Conservation (phyloP, 2,888 invertebrate genomes). For the Aspidiotus destructor region DNA sequence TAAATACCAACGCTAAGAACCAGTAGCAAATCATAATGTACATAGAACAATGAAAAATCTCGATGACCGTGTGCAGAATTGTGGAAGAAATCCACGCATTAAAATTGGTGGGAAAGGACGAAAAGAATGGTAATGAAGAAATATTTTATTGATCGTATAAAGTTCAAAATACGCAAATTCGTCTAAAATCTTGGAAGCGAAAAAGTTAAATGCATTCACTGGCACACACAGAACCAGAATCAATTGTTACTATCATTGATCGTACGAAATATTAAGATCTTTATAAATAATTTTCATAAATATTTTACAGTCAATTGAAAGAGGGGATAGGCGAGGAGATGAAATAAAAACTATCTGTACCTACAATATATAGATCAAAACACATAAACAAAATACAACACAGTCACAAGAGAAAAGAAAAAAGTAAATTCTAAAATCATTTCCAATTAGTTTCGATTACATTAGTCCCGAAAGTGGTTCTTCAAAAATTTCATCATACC, state of each 20-base stretch:
- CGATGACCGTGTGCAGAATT: neutral
- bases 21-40: neutral
- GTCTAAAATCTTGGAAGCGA: neutral
- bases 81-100: neutral
- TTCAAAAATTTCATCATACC: conserved; percentile 96
- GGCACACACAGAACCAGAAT: neutral
- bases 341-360: neutral
- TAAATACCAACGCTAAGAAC: too few relatives aligned
- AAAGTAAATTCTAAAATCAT: conserved; percentile 1
- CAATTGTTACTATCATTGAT: too few relatives aligned
- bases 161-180: neutral
- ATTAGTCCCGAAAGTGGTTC: conserved; percentile 58
- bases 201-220: neutral
- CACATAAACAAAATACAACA: conserved; percentile 24
- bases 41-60: conserved; percentile 1
- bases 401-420: conserved; percentile 17
- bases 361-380: conserved; percentile 9
- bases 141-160: too few relatives aligned
- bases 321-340: neutral
- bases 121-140: too few relatives aligned
- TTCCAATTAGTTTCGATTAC: neutral
- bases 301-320: neutral
- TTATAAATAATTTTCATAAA: neutral
- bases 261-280: neutral
- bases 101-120: neutral